Evolutionary conservation across 2,888 invertebrate genomes (phyloP).

Genomic region (Onchidella celtica): DNA sequence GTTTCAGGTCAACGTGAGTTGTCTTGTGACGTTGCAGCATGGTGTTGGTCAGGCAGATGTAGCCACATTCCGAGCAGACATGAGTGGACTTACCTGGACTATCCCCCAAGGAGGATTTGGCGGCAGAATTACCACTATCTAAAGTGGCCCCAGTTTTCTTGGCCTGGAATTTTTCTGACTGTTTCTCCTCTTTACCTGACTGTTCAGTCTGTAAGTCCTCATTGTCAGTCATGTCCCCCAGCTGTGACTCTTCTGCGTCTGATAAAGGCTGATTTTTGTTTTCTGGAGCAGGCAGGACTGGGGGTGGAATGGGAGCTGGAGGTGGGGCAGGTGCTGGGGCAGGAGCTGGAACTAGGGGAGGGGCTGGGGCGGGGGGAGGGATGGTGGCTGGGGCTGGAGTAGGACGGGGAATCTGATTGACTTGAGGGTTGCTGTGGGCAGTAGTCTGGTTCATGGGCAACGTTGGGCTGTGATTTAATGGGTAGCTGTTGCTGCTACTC

Average conservation of each 20-base stretch:
- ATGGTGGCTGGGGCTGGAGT: background rate
- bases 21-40: slow-evolving; percentile 46
- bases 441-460: background rate
- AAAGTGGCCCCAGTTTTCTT: slow-evolving; percentile 28
- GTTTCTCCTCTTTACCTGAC: background rate
- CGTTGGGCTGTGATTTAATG: background rate
- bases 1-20: slow-evolving; percentile 50
- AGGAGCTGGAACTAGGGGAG: background rate
- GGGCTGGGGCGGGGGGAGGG: background rate
- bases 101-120: background rate
- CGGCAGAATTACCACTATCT: background rate
- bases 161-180: slow-evolving; percentile 1
- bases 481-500: background rate
- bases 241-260: background rate
- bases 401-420: background rate
- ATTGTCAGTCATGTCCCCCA: background rate
- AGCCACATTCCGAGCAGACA: slow-evolving; percentile 33
- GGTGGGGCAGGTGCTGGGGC: too few relatives aligned
- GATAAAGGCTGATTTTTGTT: background rate
- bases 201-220: background rate
- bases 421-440: background rate
- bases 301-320: background rate
- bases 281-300: background rate
- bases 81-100: background rate
- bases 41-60: slow-evolving; percentile 31